These are phyloP conservation scores for Cepaea hortensis DNA, from an alignment of 2,888 invertebrate species.

Conservation along the genomic window DNA sequence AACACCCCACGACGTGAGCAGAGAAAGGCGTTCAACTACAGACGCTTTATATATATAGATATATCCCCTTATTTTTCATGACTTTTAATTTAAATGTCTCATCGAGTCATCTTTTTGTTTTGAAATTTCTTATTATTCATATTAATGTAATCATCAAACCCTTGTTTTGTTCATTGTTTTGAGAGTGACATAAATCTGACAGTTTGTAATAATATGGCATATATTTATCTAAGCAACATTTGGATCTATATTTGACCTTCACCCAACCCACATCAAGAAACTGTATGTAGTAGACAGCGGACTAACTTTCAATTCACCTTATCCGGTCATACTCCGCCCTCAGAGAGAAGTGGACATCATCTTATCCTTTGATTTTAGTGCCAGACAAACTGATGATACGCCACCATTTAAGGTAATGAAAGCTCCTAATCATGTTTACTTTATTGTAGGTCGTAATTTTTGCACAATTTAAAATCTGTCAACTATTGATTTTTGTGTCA, in stretches of 20 bases:
- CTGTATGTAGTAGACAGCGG: slow-evolving; percentile 77
- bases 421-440: too few species aligned
- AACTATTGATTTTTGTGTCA: too few species aligned
- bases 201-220: background rate
- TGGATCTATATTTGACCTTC: slow-evolving; percentile 75
- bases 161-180: too few species aligned
- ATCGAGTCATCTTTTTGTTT: too few species aligned
- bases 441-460: background rate
- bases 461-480: background rate
- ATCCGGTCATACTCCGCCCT: slow-evolving; percentile 76
- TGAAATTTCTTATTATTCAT: too few species aligned
- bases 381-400: slow-evolving; percentile 72
- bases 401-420: slow-evolving; percentile 75
- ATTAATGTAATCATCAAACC: too few species aligned
- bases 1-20: too few species aligned
- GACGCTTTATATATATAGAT: background rate
- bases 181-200: too few species aligned
- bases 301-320: slow-evolving; percentile 78
- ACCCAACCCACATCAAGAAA: slow-evolving; percentile 75
- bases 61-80: too few species aligned
- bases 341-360: slow-evolving; percentile 76
- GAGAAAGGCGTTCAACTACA: background rate
- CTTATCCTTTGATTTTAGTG: slow-evolving; percentile 77
- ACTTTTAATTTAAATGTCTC: too few species aligned
- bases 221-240: slow-evolving; percentile 54